Evolutionary conservation across 2,797 vertebrate species (phyloP).

Genomic region (Oreortyx pictus): DNA sequence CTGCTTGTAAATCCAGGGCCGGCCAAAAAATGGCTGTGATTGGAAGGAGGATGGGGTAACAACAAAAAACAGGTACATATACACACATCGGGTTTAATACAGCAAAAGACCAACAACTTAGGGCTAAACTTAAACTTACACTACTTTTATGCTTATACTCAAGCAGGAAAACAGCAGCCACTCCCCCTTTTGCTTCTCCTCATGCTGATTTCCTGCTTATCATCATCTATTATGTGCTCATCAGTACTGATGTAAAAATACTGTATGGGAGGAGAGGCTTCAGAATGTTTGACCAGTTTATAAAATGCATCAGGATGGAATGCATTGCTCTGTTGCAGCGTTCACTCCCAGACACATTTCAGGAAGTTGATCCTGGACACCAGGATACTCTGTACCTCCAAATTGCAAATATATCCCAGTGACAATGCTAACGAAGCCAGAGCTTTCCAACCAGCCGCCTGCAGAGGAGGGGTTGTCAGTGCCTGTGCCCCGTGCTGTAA

Average conservation of each 20-base stretch:
- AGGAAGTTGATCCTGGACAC: background rate
- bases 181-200: background rate
- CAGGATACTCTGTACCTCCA: background rate
- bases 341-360: background rate
- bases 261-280: rapidly evolving
- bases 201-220: background rate
- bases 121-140: background rate
- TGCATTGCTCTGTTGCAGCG: background rate
- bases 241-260: background rate
- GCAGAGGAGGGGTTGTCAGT: background rate
- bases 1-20: background rate
- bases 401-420: background rate
- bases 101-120: constrained; percentile 19
- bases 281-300: background rate
- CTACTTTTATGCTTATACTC: background rate
- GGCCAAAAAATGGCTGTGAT: background rate
- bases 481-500: background rate
- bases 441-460: background rate
- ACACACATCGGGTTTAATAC: background rate
- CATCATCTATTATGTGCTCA: rapidly evolving
- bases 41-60: background rate
- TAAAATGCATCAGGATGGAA: background rate
- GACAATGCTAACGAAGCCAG: background rate
- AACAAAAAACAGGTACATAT: background rate
- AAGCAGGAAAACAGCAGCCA: background rate